Evolutionary conservation across 2,113 vertebrate species (phyloP).

Genomic region (Nymphicus hollandicus): DNA sequence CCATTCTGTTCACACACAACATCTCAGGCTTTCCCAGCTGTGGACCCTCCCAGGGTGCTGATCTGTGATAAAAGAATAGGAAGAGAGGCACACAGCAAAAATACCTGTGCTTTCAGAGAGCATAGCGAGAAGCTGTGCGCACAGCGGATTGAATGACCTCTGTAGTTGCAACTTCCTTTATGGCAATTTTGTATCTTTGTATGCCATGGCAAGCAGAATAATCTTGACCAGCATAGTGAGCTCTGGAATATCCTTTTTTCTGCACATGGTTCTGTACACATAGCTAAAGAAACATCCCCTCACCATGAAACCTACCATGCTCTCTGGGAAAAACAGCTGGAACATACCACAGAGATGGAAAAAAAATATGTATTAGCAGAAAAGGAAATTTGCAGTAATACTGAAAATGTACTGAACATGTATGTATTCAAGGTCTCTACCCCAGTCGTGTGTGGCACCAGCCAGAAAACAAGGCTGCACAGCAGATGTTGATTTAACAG

Average conservation of each 20-base stretch:
- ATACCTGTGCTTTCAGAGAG: neutral
- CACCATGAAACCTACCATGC: neutral
- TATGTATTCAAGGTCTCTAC: neutral
- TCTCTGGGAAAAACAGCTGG: neutral
- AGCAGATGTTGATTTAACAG: neutral
- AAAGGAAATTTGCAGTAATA: neutral
- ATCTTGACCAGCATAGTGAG: neutral
- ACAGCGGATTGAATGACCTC: neutral
- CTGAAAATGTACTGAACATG: neutral
- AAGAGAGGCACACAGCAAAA: neutral
- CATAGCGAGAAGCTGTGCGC: neutral
- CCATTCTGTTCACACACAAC: neutral
- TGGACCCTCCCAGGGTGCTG: neutral
- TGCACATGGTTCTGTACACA: accelerated
- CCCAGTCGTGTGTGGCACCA: neutral
- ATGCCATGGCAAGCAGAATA: neutral
- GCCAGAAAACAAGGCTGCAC: neutral
- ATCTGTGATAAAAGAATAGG: neutral
- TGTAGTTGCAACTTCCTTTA: neutral
- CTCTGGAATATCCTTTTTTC: neutral
- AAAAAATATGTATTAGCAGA: no score
- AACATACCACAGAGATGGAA: neutral
- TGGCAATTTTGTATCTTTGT: neutral
- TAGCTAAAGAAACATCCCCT: neutral
- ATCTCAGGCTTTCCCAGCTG: neutral